Evolutionary conservation across 2,113 vertebrate genomes (phyloP).

Genomic region (Ailuropoda melanoleuca): DNA sequence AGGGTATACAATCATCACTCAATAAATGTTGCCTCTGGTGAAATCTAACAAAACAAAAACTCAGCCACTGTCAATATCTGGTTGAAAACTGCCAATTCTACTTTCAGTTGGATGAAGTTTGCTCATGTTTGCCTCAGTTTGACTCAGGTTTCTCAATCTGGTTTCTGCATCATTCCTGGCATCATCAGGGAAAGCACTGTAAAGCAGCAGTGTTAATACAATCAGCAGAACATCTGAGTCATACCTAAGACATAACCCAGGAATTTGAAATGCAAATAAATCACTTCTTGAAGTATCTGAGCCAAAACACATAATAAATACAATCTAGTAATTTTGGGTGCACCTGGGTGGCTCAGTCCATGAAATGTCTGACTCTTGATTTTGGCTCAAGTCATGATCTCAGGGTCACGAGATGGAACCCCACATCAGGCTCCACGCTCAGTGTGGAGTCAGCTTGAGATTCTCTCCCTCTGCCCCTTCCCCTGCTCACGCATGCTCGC

Average conservation of each 20-base stretch:
- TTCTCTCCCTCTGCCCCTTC: not conserved
- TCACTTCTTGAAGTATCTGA: constrained; percentile 47
- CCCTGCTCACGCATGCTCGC: not conserved
- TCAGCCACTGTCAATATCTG: constrained; percentile 12
- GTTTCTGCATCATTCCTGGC: constrained; percentile 53
- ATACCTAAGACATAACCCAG: constrained; percentile 67
- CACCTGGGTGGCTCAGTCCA: not conserved
- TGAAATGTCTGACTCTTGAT: not conserved
- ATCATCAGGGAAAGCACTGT: constrained; percentile 50
- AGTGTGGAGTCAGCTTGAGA: not conserved
- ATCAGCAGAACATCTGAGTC: constrained; percentile 75
- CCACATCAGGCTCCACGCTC: not conserved
- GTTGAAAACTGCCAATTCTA: not conserved
- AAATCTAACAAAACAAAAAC: constrained; percentile 8
- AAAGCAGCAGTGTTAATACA: constrained; percentile 67
- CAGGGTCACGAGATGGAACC: not conserved
- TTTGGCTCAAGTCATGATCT: not conserved
- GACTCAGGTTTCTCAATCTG: constrained; percentile 61
- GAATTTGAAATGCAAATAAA: constrained; percentile 70
- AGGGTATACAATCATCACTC: not conserved
- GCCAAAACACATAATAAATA: not conserved
- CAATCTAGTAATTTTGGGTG: not conserved
- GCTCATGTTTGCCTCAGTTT: constrained; percentile 48
- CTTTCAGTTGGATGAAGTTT: not conserved
- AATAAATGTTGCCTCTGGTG: not conserved